Conservation (phyloP, 2,888 invertebrate species). For the Homarus gammarus region DNA sequence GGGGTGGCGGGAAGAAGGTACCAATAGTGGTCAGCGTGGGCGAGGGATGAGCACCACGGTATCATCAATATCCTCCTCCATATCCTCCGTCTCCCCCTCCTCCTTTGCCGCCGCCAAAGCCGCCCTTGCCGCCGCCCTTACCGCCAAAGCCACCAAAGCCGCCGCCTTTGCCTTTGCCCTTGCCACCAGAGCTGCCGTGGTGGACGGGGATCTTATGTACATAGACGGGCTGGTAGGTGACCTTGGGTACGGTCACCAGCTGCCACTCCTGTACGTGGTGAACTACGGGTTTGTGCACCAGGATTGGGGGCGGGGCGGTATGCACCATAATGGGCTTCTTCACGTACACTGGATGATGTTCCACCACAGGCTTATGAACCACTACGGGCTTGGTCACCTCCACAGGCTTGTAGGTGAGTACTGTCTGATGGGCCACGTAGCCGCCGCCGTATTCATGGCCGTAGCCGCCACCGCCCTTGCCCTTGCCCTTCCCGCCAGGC, state of each 20-base stretch:
- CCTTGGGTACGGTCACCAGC: conserved; percentile 72
- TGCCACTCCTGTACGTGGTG: conserved; percentile 72
- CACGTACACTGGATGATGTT: conserved; percentile 64
- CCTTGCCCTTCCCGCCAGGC: conserved; percentile 13
- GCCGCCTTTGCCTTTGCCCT: conserved; percentile 41
- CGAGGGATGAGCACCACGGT: background rate
- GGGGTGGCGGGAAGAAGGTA: background rate
- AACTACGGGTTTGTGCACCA: conserved; percentile 70
- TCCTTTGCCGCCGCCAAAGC: background rate
- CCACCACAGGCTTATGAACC: conserved; percentile 66
- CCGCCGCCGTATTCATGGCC: conserved; percentile 13
- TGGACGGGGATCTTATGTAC: conserved; percentile 63
- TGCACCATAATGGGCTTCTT: conserved; percentile 65
- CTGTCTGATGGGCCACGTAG: conserved; percentile 45
- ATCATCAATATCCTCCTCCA: too few species aligned
- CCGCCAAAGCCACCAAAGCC: background rate
- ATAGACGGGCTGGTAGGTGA: conserved; percentile 62
- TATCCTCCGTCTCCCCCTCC: background rate
- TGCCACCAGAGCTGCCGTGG: conserved; percentile 44
- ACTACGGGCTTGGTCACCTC: conserved; percentile 63
- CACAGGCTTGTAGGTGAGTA: conserved; percentile 63
- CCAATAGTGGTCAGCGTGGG: background rate
- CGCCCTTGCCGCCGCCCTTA: conserved; percentile 1
- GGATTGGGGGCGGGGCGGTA: conserved; percentile 49
- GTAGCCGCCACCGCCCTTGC: conserved; percentile 35